These are phyloP conservation scores for Archips crataeganus DNA, from an alignment of 2,888 invertebrate species.

Conservation along the genomic window DNA sequence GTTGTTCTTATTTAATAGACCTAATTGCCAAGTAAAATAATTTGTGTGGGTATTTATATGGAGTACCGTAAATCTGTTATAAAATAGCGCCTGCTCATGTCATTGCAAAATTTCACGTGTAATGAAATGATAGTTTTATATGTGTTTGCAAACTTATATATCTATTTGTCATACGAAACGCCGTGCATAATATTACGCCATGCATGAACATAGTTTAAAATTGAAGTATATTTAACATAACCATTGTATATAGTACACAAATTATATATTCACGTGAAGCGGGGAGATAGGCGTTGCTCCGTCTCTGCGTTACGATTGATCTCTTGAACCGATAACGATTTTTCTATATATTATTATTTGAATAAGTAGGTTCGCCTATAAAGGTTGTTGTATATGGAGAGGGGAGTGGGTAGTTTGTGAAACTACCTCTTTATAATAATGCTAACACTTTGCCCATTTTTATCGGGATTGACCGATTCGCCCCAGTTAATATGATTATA, in stretches of 20 bases:
- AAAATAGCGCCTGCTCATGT: no score
- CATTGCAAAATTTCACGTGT: no score
- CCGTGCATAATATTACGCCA: constrained; percentile 9
- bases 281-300: constrained; percentile 28
- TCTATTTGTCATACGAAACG: not conserved
- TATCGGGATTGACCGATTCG: not conserved
- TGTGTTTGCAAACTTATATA: not conserved
- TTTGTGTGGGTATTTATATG: no score
- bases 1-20: no score
- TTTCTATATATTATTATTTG: constrained; percentile 5
- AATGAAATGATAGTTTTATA: no score
- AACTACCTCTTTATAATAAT: not conserved
- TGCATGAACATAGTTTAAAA: not conserved
- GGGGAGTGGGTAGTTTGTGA: not conserved
- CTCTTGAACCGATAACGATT: constrained; percentile 41
- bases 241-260: constrained; percentile 33
- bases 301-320: constrained; percentile 31
- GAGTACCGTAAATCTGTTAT: no score
- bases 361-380: not conserved
- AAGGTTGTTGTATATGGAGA: not conserved
- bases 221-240: constrained; percentile 7
- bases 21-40: no score
- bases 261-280: constrained; percentile 9
- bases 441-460: not conserved
- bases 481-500: no score